A percentile compares a stretch with the other conserved stretches of the same genome.
phyloP scores from a whole-genome alignment of 2,113 vertebrate species.

The pig (Sus scrofa) region T2T-Sscrofa CM000824.6:58693501-58694000 shows the following conservation, averaged over 20 bases:
- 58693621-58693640: slow-evolving; percentile 93
- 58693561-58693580: not conserved
- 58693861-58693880: not conserved
- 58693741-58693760: slow-evolving; percentile 94
- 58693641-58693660: slow-evolving; percentile 92
- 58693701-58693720: slow-evolving; percentile 91
- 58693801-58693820: not conserved
- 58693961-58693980: not conserved
- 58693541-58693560: not conserved
- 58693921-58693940: slow-evolving; percentile 39
- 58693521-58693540: slow-evolving; percentile 9
- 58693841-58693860: not conserved
- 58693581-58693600: slow-evolving; percentile 44
- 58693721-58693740: slow-evolving; percentile 96
- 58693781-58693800: slow-evolving; percentile 80
- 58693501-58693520: not conserved
- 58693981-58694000: not conserved
- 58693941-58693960: slow-evolving; percentile 63
- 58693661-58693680: slow-evolving; percentile 93
- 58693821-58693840: not conserved
- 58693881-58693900: not conserved
- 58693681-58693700: slow-evolving; percentile 90
- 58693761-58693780: slow-evolving; percentile 92
- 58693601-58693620: slow-evolving; percentile 95
- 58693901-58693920: not conserved